Evolutionary conservation across 2,797 vertebrate genomes (phyloP).

Genomic region (Halcyon badia): DNA sequence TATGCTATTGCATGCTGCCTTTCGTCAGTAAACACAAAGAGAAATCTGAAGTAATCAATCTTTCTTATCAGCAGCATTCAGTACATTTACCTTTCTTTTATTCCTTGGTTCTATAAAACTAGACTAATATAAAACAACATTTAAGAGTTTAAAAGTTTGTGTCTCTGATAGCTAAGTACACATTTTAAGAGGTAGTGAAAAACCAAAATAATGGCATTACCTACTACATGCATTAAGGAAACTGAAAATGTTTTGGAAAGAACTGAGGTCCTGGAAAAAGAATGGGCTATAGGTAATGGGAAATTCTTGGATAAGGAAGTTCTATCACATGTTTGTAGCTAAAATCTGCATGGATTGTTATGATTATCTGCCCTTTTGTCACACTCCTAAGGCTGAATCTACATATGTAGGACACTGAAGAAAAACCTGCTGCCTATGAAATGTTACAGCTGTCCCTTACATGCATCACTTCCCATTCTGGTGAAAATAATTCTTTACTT

Average conservation of each 20-base stretch:
- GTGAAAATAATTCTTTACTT: constrained; percentile 8
- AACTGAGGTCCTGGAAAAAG: background rate
- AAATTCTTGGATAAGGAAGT: constrained; percentile 16
- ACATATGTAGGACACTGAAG: background rate
- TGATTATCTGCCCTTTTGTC: background rate
- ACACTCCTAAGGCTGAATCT: background rate
- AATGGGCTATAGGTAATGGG: background rate
- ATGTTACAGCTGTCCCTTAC: constrained; percentile 12
- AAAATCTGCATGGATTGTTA: background rate
- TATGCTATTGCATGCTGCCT: constrained; percentile 49
- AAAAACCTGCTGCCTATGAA: constrained; percentile 4
- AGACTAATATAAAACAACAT: constrained; percentile 67
- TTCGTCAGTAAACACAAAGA: constrained; percentile 81
- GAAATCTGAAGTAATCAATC: constrained; percentile 80
- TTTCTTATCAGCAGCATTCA: constrained; percentile 79
- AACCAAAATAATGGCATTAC: background rate
- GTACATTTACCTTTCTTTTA: constrained; percentile 70
- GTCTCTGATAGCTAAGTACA: constrained; percentile 1
- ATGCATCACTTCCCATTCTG: background rate
- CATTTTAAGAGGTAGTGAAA: background rate
- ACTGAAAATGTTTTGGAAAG: background rate
- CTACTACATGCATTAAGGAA: background rate
- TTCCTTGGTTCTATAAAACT: constrained; percentile 61
- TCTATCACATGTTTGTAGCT: background rate
- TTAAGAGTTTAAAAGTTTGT: background rate